phyloP scores from a whole-genome alignment of 2,113 vertebrate species.

The Hemiscyllium ocellatum region DNA sequence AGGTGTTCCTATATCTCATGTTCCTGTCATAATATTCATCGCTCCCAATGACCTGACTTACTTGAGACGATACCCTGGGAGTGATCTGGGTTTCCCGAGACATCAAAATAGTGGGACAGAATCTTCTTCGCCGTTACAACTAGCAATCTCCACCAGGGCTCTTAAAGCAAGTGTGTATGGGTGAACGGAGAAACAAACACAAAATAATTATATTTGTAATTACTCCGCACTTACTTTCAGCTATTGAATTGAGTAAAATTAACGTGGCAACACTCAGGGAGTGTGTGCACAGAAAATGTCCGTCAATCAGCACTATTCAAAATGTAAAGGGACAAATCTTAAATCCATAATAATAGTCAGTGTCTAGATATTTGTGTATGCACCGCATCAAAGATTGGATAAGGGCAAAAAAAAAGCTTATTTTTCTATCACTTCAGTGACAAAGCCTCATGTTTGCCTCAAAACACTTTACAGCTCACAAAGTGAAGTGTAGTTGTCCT shows the following conservation, averaged over 20 bases:
- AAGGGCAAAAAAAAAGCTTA: too few species aligned
- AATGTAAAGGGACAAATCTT: neutral
- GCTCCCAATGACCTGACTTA: too few species aligned
- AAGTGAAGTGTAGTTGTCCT: neutral
- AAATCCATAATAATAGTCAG: neutral
- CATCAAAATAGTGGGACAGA: neutral
- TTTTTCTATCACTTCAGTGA: too few species aligned
- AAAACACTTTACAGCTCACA: neutral
- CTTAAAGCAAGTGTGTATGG: neutral
- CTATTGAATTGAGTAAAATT: neutral
- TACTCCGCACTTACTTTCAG: neutral
- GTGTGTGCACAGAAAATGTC: neutral
- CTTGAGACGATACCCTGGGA: too few species aligned
- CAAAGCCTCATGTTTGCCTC: too few species aligned
- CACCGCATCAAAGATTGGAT: neutral
- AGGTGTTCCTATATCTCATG: neutral
- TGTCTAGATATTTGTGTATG: neutral
- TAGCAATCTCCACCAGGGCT: neutral
- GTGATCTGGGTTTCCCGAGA: neutral
- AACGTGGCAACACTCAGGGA: neutral
- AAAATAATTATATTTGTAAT: neutral
- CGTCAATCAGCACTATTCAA: neutral
- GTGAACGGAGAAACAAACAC: neutral
- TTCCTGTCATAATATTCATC: too few species aligned
- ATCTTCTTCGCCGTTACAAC: neutral